Conservation (phyloP, 2,113 vertebrate genomes). For the Megalops atlanticus region DNA sequence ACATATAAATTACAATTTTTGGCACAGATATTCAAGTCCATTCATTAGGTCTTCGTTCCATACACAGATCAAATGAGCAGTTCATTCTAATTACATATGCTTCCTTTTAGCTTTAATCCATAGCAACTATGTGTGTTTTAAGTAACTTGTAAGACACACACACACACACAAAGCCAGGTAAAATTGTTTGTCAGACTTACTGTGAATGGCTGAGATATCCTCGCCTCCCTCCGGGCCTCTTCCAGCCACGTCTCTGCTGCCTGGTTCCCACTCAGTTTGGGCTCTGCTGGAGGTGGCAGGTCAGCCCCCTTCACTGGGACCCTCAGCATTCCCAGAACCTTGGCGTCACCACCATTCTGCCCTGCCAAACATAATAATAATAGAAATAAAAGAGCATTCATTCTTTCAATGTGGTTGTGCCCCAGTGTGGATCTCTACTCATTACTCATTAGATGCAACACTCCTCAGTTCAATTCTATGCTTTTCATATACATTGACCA, state of each 20-base stretch:
- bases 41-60: no score
- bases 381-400: no score
- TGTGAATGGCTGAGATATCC: conserved; percentile 68
- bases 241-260: conserved; percentile 71
- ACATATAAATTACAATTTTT: no score
- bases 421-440: no score
- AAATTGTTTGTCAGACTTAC: conserved; percentile 69
- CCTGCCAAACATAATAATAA: conserved; percentile 51
- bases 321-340: conserved; percentile 60
- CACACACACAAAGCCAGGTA: not conserved
- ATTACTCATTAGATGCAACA: no score
- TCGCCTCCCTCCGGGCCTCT: conserved; percentile 70
- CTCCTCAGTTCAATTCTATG: no score
- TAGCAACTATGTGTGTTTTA: not conserved
- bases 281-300: conserved; percentile 38
- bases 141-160: not conserved
- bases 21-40: no score
- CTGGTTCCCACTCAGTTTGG: conserved; percentile 62
- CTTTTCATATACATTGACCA: no score
- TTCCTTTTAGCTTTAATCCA: no score
- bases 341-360: conserved; percentile 51
- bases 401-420: no score
- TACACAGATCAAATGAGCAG: not conserved
- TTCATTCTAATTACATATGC: no score
- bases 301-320: conserved; percentile 59